Conservation (phyloP, 2,888 invertebrate genomes). For the Bedellia somnulentella region DNA sequence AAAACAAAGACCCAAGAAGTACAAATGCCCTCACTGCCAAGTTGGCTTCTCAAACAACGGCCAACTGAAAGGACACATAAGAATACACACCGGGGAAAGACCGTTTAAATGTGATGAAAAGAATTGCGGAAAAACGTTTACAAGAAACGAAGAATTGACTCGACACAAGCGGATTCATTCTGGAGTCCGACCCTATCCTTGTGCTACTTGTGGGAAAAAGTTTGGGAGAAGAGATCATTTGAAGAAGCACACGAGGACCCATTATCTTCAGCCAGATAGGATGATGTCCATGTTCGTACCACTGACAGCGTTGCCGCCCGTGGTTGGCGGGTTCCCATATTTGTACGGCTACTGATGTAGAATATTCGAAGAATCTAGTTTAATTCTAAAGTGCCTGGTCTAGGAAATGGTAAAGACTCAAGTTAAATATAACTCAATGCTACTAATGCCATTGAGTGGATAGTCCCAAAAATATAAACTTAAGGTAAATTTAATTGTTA, state of each 20-base stretch:
- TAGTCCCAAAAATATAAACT: too few relatives aligned
- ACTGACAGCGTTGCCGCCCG: conserved; percentile 49
- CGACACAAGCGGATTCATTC: conserved; percentile 90
- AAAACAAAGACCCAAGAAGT: conserved; percentile 86
- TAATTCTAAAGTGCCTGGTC: background rate
- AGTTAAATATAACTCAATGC: too few relatives aligned
- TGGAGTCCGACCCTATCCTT: conserved; percentile 83
- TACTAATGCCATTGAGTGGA: too few relatives aligned
- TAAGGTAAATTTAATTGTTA: too few relatives aligned
- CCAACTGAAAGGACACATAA: conserved; percentile 86
- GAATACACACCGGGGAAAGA: conserved; percentile 89
- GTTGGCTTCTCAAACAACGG: conserved; percentile 94
- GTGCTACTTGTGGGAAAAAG: conserved; percentile 85
- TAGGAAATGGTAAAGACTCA: too few relatives aligned
- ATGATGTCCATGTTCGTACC: conserved; percentile 66
- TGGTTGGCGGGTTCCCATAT: conserved; percentile 40
- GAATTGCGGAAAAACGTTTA: conserved; percentile 87
- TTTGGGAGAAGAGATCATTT: conserved; percentile 94
- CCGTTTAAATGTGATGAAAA: conserved; percentile 86
- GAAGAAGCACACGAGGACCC: conserved; percentile 91
- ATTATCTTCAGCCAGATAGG: conserved; percentile 64
- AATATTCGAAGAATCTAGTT: conserved; percentile 11
- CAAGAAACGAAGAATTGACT: conserved; percentile 88
- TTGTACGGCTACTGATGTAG: conserved; percentile 57
- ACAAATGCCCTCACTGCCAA: conserved; percentile 86